Evolutionary conservation across 1,140 invertebrate genomes (phyloP).

Genomic region (Elymnias hypermnestra): DNA sequence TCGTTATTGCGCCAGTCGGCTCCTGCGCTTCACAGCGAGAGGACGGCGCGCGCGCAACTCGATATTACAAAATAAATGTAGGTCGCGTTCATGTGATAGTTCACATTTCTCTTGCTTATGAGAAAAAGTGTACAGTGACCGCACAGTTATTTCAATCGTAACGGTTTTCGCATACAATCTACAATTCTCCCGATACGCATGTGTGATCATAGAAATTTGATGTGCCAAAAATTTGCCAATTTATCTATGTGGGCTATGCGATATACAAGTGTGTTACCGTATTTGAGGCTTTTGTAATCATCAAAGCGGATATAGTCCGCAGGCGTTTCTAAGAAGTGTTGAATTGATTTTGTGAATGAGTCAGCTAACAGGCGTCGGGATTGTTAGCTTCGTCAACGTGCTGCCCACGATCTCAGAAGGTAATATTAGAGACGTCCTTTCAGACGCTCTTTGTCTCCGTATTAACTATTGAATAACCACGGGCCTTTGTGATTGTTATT

Average conservation of each 20-base stretch:
- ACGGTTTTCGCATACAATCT: conserved; percentile 30
- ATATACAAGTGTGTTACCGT: conserved; percentile 53
- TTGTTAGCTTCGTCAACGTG: conserved; percentile 71
- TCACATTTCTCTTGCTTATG: conserved; percentile 48
- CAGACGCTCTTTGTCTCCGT: conserved; percentile 13
- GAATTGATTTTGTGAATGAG: conserved; percentile 69
- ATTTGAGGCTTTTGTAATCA: conserved; percentile 39
- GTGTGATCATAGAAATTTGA: conserved; percentile 9
- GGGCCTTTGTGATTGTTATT: too few species aligned
- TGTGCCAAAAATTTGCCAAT: conserved; percentile 37
- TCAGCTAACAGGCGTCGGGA: conserved; percentile 70
- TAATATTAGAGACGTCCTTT: conserved; percentile 33
- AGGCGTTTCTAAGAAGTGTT: conserved; percentile 43
- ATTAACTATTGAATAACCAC: too few species aligned
- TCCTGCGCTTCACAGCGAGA: conserved; percentile 47
- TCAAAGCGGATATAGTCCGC: conserved; percentile 33
- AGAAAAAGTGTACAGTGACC: conserved; percentile 52
- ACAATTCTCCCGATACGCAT: conserved; percentile 23
- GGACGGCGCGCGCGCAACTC: conserved; percentile 52
- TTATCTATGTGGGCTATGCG: conserved; percentile 62
- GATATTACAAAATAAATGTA: conserved; percentile 34
- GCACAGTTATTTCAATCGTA: conserved; percentile 35
- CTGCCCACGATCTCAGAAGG: conserved; percentile 70
- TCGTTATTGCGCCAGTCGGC: conserved; percentile 35
- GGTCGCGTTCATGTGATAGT: conserved; percentile 56